Percentiles rank a stretch among this genome's conserved stretches.
phyloP scores from a whole-genome alignment of 2,797 vertebrate genomes.

The Apogon hyalosoma region DNA sequence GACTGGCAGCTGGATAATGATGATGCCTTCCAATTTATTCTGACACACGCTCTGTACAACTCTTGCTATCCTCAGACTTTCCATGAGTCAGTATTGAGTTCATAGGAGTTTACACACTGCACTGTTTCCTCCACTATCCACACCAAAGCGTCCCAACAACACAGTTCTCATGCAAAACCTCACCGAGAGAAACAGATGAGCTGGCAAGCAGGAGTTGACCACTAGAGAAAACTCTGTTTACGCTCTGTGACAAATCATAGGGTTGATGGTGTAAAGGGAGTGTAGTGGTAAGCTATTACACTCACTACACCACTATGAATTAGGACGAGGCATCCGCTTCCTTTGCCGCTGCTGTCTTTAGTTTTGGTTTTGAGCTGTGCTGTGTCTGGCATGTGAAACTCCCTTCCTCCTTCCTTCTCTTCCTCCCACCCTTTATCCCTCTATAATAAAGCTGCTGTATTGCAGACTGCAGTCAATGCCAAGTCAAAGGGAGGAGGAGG shows the following conservation, averaged over 20 bases:
- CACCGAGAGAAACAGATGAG: conserved; percentile 52
- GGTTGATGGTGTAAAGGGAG: conserved; percentile 57
- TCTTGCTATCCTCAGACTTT: conserved; percentile 66
- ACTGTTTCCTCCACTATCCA: conserved; percentile 44
- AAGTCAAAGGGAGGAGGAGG: conserved; percentile 39
- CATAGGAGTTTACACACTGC: conserved; percentile 49
- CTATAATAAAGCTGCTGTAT: conserved; percentile 53
- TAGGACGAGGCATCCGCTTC: conserved; percentile 56
- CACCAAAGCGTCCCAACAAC: conserved; percentile 44
- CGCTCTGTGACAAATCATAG: conserved; percentile 62
- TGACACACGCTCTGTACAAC: conserved; percentile 22
- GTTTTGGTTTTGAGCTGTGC: conserved; percentile 58
- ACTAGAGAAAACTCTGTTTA: conserved; percentile 59
- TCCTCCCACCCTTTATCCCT: conserved; percentile 54
- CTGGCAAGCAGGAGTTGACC: conserved; percentile 54
- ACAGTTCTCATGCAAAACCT: conserved; percentile 65
- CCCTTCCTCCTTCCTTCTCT: conserved; percentile 60
- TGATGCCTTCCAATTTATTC: conserved; percentile 46
- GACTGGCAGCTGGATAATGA: conserved; percentile 47
- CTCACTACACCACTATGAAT: conserved; percentile 59
- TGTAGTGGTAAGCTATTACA: conserved; percentile 51
- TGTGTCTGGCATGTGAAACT: conserved; percentile 49
- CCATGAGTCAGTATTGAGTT: conserved; percentile 76
- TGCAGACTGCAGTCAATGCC: conserved; percentile 37
- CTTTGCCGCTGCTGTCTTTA: conserved; percentile 41